Conservation (phyloP, 23 tunicate species). For the Ascidia mentula region DNA sequence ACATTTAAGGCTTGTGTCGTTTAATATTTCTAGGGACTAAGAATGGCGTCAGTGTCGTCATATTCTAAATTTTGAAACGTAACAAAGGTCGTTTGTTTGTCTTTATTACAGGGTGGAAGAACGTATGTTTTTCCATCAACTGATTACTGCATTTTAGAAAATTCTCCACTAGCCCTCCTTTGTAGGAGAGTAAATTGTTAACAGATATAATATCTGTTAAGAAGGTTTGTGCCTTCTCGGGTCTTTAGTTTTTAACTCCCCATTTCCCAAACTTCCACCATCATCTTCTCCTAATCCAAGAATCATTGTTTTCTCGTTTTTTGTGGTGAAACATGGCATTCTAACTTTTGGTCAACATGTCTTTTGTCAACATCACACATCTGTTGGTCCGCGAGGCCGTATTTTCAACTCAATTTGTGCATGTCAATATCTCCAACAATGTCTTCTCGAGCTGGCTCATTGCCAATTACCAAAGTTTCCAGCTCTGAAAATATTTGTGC, state of each 20-base stretch:
- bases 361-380: constrained; percentile 2
- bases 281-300: neutral
- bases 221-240: too few relatives aligned
- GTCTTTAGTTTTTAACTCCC: too few relatives aligned
- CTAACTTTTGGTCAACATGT: constrained; percentile 39
- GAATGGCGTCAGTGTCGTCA: too few relatives aligned
- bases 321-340: constrained; percentile 45
- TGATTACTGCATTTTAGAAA: neutral
- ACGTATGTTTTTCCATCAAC: constrained; percentile 8
- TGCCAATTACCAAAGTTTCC: constrained; percentile 25
- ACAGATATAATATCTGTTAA: constrained; percentile 12
- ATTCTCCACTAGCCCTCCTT: constrained; percentile 27
- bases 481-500: constrained; percentile 48
- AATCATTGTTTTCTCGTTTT: constrained; percentile 10
- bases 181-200: constrained; percentile 5
- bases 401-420: neutral
- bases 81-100: too few relatives aligned
- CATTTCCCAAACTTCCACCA: neutral
- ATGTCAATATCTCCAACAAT: constrained; percentile 28
- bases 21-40: too few relatives aligned
- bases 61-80: too few relatives aligned
- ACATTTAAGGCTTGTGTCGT: too few relatives aligned
- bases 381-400: constrained; percentile 35
- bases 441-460: constrained; percentile 33
- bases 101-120: constrained; percentile 28